These are phyloP conservation scores for Notamacropus eugenii DNA, from an alignment of 2,797 vertebrate genomes.

Conservation along the genomic window DNA sequence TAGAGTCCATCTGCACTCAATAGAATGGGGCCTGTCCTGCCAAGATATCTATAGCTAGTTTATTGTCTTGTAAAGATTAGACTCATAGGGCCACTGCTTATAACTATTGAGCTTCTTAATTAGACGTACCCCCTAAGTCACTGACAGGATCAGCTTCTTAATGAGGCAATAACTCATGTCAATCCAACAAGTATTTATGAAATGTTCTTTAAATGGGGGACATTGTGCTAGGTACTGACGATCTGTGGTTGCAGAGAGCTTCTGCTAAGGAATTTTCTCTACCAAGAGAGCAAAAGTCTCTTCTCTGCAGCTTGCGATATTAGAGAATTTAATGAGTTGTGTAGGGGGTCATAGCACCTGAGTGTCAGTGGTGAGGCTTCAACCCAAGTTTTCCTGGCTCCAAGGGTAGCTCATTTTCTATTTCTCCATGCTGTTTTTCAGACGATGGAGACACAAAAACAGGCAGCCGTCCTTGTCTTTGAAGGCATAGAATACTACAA, in stretches of 20 bases:
- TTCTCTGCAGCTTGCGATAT: neutral
- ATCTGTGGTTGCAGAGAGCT: neutral
- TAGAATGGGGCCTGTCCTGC: constrained; percentile 55
- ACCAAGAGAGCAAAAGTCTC: neutral
- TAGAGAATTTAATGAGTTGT: neutral
- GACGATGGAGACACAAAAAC: neutral
- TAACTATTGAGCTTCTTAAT: constrained; percentile 71
- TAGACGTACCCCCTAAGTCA: constrained; percentile 19
- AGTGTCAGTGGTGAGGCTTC: fast-evolving
- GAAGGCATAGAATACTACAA: constrained; percentile 68
- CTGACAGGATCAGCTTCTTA: constrained; percentile 31
- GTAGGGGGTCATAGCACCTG: neutral
- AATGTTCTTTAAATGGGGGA: neutral
- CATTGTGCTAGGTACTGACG: neutral
- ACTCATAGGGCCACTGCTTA: constrained; percentile 26
- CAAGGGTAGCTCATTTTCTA: neutral
- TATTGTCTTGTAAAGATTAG: constrained; percentile 63
- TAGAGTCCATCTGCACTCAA: constrained; percentile 79
- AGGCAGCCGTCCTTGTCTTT: constrained; percentile 54
- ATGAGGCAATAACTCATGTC: constrained; percentile 12
- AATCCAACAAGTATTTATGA: neutral
- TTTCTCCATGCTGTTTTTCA: neutral
- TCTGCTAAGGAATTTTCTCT: neutral
- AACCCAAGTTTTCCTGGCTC: neutral
- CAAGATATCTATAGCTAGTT: constrained; percentile 63